Percentiles rank a stretch among this genome's conserved stretches.
Conservation (phyloP, 92 coral and sea anemone species). For the Heliopora coerulea region DNA sequence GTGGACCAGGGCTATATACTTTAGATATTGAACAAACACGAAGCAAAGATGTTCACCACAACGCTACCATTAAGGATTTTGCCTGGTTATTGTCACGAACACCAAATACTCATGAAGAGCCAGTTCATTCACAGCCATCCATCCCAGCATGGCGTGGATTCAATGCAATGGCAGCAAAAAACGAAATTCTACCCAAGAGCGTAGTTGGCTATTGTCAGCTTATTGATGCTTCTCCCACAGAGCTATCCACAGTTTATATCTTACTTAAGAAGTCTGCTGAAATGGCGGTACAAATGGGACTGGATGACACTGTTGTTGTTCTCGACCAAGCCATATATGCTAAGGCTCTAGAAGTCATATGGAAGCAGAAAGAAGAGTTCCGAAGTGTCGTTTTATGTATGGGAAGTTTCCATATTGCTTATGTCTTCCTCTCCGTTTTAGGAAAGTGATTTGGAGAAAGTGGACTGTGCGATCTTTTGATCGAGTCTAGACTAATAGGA, state of each 20-base stretch:
- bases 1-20: too few relatives aligned
- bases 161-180: conserved; percentile 40
- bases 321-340: conserved; percentile 55
- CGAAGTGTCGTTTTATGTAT: conserved; percentile 37
- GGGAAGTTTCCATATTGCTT: conserved; percentile 58
- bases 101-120: too few relatives aligned
- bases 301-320: conserved; percentile 45
- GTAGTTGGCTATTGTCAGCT: too few relatives aligned
- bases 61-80: too few relatives aligned
- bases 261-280: conserved; percentile 46
- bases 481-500: conserved; percentile 45
- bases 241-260: conserved; percentile 54
- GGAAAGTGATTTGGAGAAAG: conserved; percentile 46
- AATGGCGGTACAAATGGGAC: conserved; percentile 50
- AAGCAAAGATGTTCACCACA: conserved; percentile 38
- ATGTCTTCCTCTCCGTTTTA: too few relatives aligned
- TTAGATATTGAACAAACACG: conserved; percentile 14
- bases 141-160: conserved; percentile 59
- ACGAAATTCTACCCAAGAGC: too few relatives aligned
- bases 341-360: conserved; percentile 53
- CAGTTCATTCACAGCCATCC: too few relatives aligned
- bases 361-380: conserved; percentile 60
- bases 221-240: too few relatives aligned
- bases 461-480: conserved; percentile 43
- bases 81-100: conserved; percentile 50